Conservation (phyloP, 2,797 vertebrate genomes). For the Hippoglossus hippoglossus region DNA sequence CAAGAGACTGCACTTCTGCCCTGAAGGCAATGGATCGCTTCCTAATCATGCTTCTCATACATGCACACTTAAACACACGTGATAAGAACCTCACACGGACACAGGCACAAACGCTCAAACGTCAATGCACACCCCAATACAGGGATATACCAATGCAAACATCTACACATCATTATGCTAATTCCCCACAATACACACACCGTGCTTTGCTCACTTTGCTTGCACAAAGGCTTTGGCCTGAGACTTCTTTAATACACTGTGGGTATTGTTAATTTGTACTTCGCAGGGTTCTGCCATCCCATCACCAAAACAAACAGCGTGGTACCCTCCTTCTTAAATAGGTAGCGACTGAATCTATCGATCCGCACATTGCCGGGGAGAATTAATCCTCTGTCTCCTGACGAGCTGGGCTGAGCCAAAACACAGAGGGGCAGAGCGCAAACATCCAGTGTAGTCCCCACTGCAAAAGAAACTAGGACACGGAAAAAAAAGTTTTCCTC, state of each 20-base stretch:
- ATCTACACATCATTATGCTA: slow-evolving; percentile 4
- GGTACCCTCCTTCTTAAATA: slow-evolving; percentile 63
- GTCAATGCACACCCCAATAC: background rate
- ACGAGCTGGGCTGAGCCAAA: slow-evolving; percentile 38
- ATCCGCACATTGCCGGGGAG: slow-evolving; percentile 54
- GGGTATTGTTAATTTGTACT: slow-evolving; percentile 46
- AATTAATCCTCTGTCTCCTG: slow-evolving; percentile 56
- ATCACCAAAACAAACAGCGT: slow-evolving; percentile 70
- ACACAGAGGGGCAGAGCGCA: slow-evolving; percentile 38
- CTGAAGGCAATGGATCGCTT: slow-evolving; percentile 27
- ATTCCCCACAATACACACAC: slow-evolving; percentile 22
- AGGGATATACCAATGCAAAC: slow-evolving; percentile 19
- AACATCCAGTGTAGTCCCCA: slow-evolving; percentile 41
- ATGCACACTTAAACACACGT: slow-evolving; percentile 11
- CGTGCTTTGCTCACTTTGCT: slow-evolving; percentile 24
- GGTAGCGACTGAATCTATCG: slow-evolving; percentile 63
- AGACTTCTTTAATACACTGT: slow-evolving; percentile 38
- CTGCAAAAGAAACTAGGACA: slow-evolving; percentile 58
- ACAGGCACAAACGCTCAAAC: background rate
- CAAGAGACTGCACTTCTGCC: slow-evolving; percentile 36
- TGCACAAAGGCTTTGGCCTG: slow-evolving; percentile 25
- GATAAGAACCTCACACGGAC: background rate
- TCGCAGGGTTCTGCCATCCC: slow-evolving; percentile 50
- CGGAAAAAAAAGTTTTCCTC: slow-evolving; percentile 24
- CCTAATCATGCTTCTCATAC: slow-evolving; percentile 36